A percentile compares a stretch with the other conserved stretches of the same genome.
These are phyloP conservation scores for Python bivittatus DNA, from an alignment of 2,113 vertebrate species.

Conservation along the genomic window DNA sequence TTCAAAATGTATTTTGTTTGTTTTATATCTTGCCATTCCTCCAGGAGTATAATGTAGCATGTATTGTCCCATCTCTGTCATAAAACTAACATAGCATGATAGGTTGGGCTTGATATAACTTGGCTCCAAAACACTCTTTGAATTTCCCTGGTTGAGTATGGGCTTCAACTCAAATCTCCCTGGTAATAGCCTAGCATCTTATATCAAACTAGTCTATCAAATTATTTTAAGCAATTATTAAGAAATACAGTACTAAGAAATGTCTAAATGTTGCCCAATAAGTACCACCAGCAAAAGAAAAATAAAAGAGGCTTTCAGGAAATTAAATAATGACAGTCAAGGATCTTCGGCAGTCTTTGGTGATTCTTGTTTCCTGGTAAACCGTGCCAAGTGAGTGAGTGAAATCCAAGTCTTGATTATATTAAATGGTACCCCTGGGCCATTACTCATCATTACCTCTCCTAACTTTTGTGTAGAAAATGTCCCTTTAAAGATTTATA, in stretches of 20 bases:
- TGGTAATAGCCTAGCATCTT: not conserved
- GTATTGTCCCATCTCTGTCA: not conserved
- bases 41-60: not conserved
- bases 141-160: too few relatives aligned
- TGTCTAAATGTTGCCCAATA: slow-evolving; percentile 10
- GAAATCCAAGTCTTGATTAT: slow-evolving; percentile 35
- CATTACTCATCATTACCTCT: slow-evolving; percentile 5
- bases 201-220: not conserved
- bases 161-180: not conserved
- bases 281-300: not conserved
- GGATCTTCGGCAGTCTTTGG: not conserved
- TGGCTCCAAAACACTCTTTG: not conserved
- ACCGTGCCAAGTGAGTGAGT: not conserved
- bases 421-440: not conserved
- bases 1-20: not conserved
- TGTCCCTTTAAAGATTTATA: slow-evolving; percentile 2
- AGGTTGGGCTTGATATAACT: not conserved
- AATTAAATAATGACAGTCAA: not conserved
- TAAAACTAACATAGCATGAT: not conserved
- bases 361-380: slow-evolving; percentile 1
- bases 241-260: not conserved
- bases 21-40: not conserved
- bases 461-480: not conserved
- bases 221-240: not conserved
- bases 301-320: not conserved